Conservation (phyloP, 30 jellyfish, hydroid and myxozoan genomes). For the Phacellophora camtschatica region DNA sequence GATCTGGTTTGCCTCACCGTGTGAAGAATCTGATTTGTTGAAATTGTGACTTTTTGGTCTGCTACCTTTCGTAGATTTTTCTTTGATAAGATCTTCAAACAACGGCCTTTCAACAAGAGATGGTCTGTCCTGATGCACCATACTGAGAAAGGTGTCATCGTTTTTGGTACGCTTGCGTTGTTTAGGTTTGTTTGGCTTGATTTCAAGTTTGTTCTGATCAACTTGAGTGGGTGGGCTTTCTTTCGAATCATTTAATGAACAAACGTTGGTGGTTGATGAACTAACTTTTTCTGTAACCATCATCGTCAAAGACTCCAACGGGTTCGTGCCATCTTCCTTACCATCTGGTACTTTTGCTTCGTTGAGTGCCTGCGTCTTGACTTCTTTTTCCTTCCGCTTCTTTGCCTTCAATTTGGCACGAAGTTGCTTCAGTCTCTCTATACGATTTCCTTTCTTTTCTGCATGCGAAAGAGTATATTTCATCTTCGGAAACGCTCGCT, state of each 20-base stretch:
- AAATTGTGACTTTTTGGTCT: slow-evolving; percentile 1
- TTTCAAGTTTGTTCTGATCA: background rate
- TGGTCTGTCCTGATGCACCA: slow-evolving; percentile 92
- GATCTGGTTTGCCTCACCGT: background rate
- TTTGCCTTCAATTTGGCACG: background rate
- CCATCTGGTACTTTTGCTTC: background rate
- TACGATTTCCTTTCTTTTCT: slow-evolving; percentile 37
- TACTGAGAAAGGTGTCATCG: slow-evolving; percentile 59
- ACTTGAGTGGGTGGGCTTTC: background rate
- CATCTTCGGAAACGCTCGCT: slow-evolving; percentile 22
- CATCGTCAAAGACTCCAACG: slow-evolving; percentile 37
- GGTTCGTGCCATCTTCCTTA: background rate
- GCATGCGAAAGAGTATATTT: slow-evolving; percentile 64
- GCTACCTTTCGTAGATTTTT: background rate
- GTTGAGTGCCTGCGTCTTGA: background rate
- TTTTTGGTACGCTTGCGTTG: slow-evolving; percentile 9
- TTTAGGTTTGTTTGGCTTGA: background rate
- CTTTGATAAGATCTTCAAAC: slow-evolving; percentile 28
- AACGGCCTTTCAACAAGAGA: slow-evolving; percentile 65
- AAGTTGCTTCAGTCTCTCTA: slow-evolving; percentile 16
- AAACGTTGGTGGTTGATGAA: background rate
- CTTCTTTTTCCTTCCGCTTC: background rate
- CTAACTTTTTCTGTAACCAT: slow-evolving; percentile 23
- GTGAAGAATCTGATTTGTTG: background rate
- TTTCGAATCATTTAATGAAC: background rate